A percentile compares a stretch with the other conserved stretches of the same genome.
phyloP scores from a whole-genome alignment of 1,140 invertebrate genomes.

The Penaeus vannamei region DNA sequence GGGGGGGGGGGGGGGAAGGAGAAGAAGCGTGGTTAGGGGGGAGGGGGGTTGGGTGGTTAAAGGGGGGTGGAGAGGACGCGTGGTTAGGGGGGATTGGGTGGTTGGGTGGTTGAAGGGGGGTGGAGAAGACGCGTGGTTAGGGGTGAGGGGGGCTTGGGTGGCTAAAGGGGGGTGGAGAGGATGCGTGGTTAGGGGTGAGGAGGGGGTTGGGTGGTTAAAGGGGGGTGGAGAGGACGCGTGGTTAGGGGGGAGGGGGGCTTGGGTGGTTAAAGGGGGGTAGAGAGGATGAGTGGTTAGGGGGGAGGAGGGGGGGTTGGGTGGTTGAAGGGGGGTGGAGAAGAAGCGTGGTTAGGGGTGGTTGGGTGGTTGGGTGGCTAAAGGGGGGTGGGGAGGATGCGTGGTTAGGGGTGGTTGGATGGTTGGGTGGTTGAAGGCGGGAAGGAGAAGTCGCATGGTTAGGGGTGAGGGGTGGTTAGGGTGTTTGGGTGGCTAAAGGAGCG shows the following conservation, averaged over 20 bases:
- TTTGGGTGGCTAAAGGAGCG: neutral
- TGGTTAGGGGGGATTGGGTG: no score
- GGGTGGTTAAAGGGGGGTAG: no score
- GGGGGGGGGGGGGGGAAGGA: neutral
- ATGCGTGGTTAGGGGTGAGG: neutral
- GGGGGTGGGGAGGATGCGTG: neutral
- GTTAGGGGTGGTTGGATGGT: neutral
- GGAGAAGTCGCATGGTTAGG: neutral
- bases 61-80: no score
- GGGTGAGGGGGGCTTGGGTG: neutral
- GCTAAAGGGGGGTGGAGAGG: neutral
- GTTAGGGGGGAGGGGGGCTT: no score
- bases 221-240: no score
- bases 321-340: neutral
- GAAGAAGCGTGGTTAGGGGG: rapidly evolving
- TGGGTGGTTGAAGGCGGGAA: neutral
- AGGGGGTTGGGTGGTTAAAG: neutral
- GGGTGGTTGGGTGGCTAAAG: neutral
- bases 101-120: neutral
- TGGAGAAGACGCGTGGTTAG: neutral
- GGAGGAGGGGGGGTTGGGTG: neutral
- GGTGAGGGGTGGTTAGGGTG: neutral
- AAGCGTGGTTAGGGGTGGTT: neutral
- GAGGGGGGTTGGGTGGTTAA: no score
- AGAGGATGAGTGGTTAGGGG: neutral